Base-by-base conservation (phyloP, 2,888 invertebrate species). In the Tiliacea aurago region DNA sequence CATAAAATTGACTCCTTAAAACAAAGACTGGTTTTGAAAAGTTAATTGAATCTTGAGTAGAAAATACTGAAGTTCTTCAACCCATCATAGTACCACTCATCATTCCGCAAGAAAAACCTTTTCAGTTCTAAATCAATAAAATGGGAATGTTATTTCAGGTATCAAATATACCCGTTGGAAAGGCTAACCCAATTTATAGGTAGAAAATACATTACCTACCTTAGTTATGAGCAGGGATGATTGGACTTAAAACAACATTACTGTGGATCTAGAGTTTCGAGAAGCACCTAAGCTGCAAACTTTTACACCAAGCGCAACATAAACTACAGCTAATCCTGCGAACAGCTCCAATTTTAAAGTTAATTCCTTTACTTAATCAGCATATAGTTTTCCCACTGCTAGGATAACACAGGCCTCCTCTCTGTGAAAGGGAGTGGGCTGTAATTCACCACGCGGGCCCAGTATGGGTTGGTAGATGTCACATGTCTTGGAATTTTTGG, bases 91-190 rank as follows among this genome's bases (percentile, higher is more conserved):
- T n/a, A 15, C 10, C 28, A 41, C 28, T 23, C 9, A 33, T 23
- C n/a, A 20, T 9, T 0, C 13, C 4, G 7, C 28, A 66, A 28
- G 45, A 41, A 47, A 56, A 43, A 49, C 23, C 43, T 3, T 49
- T 43, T 0, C 33, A 33, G 67, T 56, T 49, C 56, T 15, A 55
- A 49, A 76, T 23, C 28, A 76, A 49, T 67, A 68, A 23, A 56
- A 49, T 43, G 43, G 7, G 4, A 56, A 69, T 74, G 9, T 68
- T 77, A 49, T 77, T 77, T 77, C 56, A 74, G 13, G 43, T 37
- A 76, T 33, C 41, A 67, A 73, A 56, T 33, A 43, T 55, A 41
- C 10, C 15, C 33, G 9, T 20, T 15, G 43, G 11, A 56, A 67
- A 56, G 33, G 41, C 15, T 33, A 20, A 49, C 23, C 23, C 47